These are phyloP conservation scores for Vidua chalybeata DNA, from an alignment of 2,113 vertebrate genomes.

Conservation along the genomic window DNA sequence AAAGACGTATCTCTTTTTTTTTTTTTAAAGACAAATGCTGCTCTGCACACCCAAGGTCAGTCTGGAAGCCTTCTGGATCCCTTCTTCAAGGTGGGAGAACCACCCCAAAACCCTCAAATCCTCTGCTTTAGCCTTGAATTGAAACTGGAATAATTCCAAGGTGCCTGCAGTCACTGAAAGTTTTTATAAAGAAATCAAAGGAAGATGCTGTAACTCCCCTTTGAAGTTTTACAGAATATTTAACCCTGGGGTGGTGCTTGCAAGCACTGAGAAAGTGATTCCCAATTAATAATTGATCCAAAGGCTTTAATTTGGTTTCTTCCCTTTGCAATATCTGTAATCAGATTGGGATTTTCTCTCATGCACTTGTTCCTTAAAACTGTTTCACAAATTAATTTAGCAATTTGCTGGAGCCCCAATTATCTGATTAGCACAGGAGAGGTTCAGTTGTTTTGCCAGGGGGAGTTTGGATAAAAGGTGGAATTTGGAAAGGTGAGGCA, in stretches of 20 bases:
- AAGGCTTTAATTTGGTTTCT: slow-evolving; percentile 12
- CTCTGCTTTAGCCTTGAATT: not conserved
- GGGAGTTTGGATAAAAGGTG: not conserved
- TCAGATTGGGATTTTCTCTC: slow-evolving; percentile 23
- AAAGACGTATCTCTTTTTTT: not conserved
- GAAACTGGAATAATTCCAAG: not conserved
- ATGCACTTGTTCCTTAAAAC: not conserved
- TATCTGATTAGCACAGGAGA: not conserved
- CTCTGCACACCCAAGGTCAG: not conserved
- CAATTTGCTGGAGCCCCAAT: not conserved
- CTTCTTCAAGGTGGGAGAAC: not conserved
- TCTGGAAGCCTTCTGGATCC: not conserved
- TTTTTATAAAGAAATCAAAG: not conserved
- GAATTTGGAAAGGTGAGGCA: not conserved
- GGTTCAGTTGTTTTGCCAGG: not conserved
- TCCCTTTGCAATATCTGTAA: slow-evolving; percentile 15
- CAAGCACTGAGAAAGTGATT: not conserved
- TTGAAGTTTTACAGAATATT: not conserved
- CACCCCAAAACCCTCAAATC: not conserved
- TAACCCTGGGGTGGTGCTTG: not conserved
- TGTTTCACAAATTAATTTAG: slow-evolving; percentile 22
- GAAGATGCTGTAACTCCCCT: not conserved
- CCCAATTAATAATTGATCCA: slow-evolving; percentile 10
- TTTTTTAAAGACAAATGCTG: not conserved
- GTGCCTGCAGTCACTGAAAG: not conserved